Evolutionary conservation across 2,113 vertebrate genomes (phyloP).

Genomic region (Diphyllodes magnificus): DNA sequence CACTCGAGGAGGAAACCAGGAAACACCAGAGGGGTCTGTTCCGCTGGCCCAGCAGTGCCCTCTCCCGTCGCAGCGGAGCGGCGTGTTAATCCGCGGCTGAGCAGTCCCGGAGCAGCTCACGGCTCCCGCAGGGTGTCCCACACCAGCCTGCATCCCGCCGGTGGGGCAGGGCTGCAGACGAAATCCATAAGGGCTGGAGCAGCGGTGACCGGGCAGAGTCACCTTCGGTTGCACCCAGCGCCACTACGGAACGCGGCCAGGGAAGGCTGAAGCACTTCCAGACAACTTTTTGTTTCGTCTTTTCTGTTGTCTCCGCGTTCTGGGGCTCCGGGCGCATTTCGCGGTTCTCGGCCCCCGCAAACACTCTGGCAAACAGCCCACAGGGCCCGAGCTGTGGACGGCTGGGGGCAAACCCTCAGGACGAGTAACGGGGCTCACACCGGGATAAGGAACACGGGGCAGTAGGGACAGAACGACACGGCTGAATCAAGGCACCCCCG

Average conservation of each 20-base stretch:
- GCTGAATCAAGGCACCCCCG: rapidly evolving
- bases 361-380: rapidly evolving
- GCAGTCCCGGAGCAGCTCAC: rapidly evolving
- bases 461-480: rapidly evolving
- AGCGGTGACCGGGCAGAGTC: background rate
- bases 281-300: background rate
- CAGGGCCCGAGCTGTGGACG: background rate
- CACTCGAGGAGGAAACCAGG: background rate
- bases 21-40: rapidly evolving
- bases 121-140: background rate
- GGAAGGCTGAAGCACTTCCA: rapidly evolving
- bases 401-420: rapidly evolving
- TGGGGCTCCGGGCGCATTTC: no score
- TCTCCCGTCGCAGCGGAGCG: background rate
- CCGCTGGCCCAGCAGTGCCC: background rate
- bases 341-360: background rate
- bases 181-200: background rate
- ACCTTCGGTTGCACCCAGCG: background rate
- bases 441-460: no score
- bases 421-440: rapidly evolving
- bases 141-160: rapidly evolving
- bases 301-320: background rate
- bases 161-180: rapidly evolving
- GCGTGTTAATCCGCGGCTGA: rapidly evolving
- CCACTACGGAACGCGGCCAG: background rate